Conservation (phyloP, 1,140 invertebrate species). For the Laupala kohalensis region DNA sequence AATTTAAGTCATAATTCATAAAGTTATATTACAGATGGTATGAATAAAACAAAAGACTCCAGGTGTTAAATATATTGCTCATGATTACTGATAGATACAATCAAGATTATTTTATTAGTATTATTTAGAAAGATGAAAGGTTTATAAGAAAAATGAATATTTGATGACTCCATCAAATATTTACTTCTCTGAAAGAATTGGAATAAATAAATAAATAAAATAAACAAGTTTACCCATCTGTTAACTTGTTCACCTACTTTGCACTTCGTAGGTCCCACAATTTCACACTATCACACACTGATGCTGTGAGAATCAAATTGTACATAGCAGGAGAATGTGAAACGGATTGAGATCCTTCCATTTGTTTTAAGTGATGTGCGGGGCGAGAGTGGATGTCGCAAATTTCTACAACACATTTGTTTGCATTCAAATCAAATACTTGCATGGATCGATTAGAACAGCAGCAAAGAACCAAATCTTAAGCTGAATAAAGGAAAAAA, state of each 20-base stretch:
- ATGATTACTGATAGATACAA: no score
- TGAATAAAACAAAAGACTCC: no score
- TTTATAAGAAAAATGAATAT: no score
- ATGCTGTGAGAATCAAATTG: slow-evolving; percentile 6
- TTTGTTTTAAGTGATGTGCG: slow-evolving; percentile 4
- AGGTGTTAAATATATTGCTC: no score
- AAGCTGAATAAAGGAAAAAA: background rate
- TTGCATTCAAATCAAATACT: slow-evolving; percentile 11
- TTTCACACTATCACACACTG: slow-evolving; percentile 8
- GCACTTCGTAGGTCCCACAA: slow-evolving; percentile 11
- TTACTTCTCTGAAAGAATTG: no score
- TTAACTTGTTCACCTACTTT: background rate
- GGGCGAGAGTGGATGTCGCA: slow-evolving; percentile 6
- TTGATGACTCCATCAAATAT: no score
- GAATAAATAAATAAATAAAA: slow-evolving; percentile 4
- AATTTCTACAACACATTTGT: background rate
- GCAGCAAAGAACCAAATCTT: slow-evolving; percentile 10
- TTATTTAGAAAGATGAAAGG: no score
- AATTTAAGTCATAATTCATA: slow-evolving; percentile 3
- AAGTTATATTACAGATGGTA: no score
- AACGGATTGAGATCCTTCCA: background rate
- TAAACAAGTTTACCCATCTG: background rate
- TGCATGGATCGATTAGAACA: slow-evolving; percentile 7
- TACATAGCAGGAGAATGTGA: slow-evolving; percentile 4
- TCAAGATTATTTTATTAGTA: no score